Percentiles rank a stretch among this genome's conserved stretches.
Conservation (phyloP, 1,140 invertebrate species). For the Copidosoma floridanum region DNA sequence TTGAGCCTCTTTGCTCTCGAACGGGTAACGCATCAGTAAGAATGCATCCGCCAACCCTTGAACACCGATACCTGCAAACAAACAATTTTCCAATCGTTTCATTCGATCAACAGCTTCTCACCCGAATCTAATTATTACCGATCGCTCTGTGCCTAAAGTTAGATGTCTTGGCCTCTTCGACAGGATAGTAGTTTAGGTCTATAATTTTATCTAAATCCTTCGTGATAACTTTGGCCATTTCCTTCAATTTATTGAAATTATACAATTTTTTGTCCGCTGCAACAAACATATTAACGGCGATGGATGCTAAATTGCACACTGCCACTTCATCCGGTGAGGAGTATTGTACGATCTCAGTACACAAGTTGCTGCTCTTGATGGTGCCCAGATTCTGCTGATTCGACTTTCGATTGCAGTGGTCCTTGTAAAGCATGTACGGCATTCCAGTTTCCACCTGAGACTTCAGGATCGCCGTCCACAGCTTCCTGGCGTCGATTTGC, state of each 20-base stretch:
- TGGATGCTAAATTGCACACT: conserved; percentile 97
- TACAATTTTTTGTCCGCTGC: conserved; percentile 71
- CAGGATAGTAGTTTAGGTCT: too few relatives aligned
- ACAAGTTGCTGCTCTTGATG: conserved; percentile 97
- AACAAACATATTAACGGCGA: conserved; percentile 96
- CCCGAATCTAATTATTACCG: too few relatives aligned
- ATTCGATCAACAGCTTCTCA: too few relatives aligned
- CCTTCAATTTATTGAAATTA: not conserved
- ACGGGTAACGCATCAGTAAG: conserved; percentile 90
- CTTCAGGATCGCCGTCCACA: conserved; percentile 94
- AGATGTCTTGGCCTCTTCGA: too few relatives aligned
- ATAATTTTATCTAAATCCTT: too few relatives aligned
- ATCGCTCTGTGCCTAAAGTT: too few relatives aligned
- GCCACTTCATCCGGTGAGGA: conserved; percentile 90
- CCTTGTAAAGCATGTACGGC: conserved; percentile 97
- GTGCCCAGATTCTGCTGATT: conserved; percentile 98
- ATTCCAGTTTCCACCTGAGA: conserved; percentile 97
- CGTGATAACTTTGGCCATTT: too few relatives aligned
- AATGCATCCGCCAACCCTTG: conserved; percentile 97
- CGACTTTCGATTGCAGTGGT: conserved; percentile 94
- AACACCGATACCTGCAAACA: too few relatives aligned
- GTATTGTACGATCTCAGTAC: conserved; percentile 97
- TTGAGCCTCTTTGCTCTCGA: conserved; percentile 41
- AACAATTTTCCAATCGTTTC: too few relatives aligned
- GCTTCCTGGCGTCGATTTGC: conserved; percentile 68